Base-by-base conservation (phyloP, 2,113 vertebrate genomes). In the Seriola rivoliana region DNA sequence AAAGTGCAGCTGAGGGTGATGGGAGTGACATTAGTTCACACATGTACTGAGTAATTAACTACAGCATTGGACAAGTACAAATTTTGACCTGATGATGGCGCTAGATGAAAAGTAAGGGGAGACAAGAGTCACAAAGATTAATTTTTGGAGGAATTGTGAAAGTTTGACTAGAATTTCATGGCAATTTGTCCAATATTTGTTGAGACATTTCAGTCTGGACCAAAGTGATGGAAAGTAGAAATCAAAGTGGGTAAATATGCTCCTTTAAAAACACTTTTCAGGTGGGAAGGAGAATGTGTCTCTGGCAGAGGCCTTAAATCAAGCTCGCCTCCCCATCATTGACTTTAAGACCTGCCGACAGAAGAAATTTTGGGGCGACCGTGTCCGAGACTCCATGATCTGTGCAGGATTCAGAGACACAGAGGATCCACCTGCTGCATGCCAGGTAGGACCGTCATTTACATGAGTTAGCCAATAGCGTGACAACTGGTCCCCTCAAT, bases 281-380 rank as follows among this genome's bases (percentile, higher is more conserved):
- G 95, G 95, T 17, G 91, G 93, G 9, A 95, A 95, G 82, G 93
- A 94, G 69, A 95, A 93, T 6, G 89, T 93, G 34, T 93, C 92
- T 23, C 69, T 95, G 63, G 94, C 95, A 2, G 93, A 95, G 75
- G 86, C 92, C 8, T 76, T 95, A 67, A 96, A 96, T 75, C 95
- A 95, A 85, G 95, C 94, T 32, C 92, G 93, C 6, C 90, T 95
- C 36, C 93, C 93, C 52, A 91, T 95, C 91, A 94, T 95, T 2
- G 96, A 94, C 90, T 93, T 90, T 82, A 95, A 93, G 66, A 96
- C 93, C 34, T 95, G 95, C 42, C 34, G 76, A 58, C 95, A 94
- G 81, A 95, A 95, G 91, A 95, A 95, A 64, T 96, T 95, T 88
- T 96, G 96, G 96, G 96, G 96, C 11, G 93, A 95, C 21, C 94